A percentile compares a stretch with the other conserved stretches of the same genome.
phyloP scores from a whole-genome alignment of 37 sponge, comb jelly and placozoan genomes.

The Bolinopsis microptera region DNA sequence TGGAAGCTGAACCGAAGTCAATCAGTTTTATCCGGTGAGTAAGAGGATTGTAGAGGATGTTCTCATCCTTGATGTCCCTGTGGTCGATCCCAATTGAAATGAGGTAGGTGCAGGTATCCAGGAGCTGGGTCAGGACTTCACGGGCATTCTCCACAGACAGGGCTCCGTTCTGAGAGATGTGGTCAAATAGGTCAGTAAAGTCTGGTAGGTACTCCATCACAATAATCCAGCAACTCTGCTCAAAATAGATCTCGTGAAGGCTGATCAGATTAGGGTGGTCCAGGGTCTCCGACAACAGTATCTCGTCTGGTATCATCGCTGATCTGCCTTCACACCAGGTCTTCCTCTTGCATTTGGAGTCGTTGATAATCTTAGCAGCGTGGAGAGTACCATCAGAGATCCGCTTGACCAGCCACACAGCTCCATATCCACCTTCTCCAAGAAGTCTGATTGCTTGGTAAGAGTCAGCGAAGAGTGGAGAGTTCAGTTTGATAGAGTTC shows the following conservation, averaged over 20 bases:
- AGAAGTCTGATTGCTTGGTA: no score
- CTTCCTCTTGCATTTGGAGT: no score
- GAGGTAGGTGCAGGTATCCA: conserved; percentile 52
- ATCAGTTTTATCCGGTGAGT: background rate
- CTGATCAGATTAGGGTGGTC: conserved; percentile 20
- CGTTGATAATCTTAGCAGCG: no score
- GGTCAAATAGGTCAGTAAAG: conserved; percentile 5
- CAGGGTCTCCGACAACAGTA: background rate
- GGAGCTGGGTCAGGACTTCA: conserved; percentile 46
- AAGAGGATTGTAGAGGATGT: background rate
- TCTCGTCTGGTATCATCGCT: no score
- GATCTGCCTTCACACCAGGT: no score
- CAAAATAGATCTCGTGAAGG: no score
- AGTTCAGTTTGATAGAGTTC: no score
- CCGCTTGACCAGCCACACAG: no score
- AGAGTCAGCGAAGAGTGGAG: no score
- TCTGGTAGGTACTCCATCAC: conserved; percentile 56
- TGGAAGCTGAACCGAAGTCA: conserved; percentile 56
- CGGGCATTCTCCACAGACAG: conserved; percentile 23
- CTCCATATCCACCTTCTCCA: no score
- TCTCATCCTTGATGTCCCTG: conserved; percentile 65
- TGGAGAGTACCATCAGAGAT: no score
- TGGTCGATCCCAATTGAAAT: conserved; percentile 46
- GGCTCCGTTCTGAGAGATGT: background rate
- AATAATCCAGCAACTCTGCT: conserved; percentile 25